Percentiles rank a stretch among this genome's conserved stretches.
Evolutionary conservation across 2,888 invertebrate species (phyloP).

Genomic region (Limnephilus auricula): DNA sequence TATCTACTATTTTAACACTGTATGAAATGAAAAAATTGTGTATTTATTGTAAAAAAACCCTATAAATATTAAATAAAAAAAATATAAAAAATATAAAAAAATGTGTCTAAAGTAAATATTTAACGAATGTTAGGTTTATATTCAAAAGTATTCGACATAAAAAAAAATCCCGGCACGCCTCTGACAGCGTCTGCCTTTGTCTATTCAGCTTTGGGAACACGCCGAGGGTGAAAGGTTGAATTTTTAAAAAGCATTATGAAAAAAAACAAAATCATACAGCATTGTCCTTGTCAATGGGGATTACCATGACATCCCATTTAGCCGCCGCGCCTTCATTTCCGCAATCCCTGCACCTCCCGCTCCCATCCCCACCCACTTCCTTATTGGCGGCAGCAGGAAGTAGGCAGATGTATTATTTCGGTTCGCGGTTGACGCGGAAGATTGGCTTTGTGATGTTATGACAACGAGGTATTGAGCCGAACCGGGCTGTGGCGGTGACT

Average conservation of each 20-base stretch:
- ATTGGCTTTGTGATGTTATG: constrained; percentile 28
- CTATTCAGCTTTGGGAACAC: too few relatives aligned
- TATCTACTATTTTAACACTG: too few relatives aligned
- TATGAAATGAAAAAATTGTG: too few relatives aligned
- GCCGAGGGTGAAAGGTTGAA: neutral
- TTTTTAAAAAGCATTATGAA: neutral
- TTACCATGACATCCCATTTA: neutral
- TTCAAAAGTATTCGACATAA: too few relatives aligned
- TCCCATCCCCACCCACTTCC: neutral
- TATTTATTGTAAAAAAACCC: too few relatives aligned
- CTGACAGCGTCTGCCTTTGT: too few relatives aligned
- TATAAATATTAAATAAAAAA: too few relatives aligned
- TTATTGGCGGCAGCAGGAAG: constrained; percentile 31
- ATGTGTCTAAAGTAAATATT: too few relatives aligned
- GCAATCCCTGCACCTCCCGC: neutral
- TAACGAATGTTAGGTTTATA: too few relatives aligned
- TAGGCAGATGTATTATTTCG: constrained; percentile 7
- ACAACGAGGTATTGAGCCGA: constrained; percentile 3
- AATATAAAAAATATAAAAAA: too few relatives aligned
- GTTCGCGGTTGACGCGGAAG: constrained; percentile 40
- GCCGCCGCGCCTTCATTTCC: neutral
- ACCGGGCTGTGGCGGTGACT: neutral
- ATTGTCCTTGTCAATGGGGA: constrained; percentile 2
- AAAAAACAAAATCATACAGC: neutral
- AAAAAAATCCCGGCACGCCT: too few relatives aligned